Evolutionary conservation across 37 sponge, comb jelly and placozoan species (phyloP).

Genomic region (Geodia barretti): DNA sequence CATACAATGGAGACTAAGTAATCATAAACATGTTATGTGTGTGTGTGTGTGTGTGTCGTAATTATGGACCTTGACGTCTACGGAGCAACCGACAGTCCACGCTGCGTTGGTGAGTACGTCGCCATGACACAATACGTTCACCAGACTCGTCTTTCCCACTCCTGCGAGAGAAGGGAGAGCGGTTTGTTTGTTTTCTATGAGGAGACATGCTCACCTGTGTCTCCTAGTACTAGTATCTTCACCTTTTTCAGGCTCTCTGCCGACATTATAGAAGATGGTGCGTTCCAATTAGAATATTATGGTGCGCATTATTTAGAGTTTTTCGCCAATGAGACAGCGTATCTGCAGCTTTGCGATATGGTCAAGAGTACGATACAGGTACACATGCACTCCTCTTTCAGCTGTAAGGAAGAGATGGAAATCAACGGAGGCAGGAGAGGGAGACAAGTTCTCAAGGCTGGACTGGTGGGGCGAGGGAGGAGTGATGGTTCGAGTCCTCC

Average conservation of each 20-base stretch:
- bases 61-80: slow-evolving; percentile 83
- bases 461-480: slow-evolving; percentile 16
- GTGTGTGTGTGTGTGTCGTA: background rate
- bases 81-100: slow-evolving; percentile 90
- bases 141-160: slow-evolving; percentile 94
- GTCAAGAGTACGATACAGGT: too few relatives aligned
- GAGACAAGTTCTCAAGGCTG: slow-evolving; percentile 16
- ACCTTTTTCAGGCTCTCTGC: slow-evolving; percentile 76
- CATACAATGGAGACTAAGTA: background rate
- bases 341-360: too few relatives aligned
- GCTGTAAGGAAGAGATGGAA: too few relatives aligned
- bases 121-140: slow-evolving; percentile 83
- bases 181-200: background rate
- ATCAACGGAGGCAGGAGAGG: slow-evolving; percentile 12
- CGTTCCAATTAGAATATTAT: slow-evolving; percentile 2
- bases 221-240: slow-evolving; percentile 87
- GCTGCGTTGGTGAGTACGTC: slow-evolving; percentile 54
- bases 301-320: too few relatives aligned
- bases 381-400: too few relatives aligned
- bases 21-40: background rate
- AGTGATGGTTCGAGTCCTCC: slow-evolving; percentile 32
- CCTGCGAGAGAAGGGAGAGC: slow-evolving; percentile 33
- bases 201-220: slow-evolving; percentile 70
- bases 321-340: too few relatives aligned
- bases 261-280: slow-evolving; percentile 27